A percentile compares a stretch with the other conserved stretches of the same genome.
These are phyloP conservation scores for Podarcis lilfordi DNA, from an alignment of 2,797 vertebrate species.

Conservation along the genomic window DNA sequence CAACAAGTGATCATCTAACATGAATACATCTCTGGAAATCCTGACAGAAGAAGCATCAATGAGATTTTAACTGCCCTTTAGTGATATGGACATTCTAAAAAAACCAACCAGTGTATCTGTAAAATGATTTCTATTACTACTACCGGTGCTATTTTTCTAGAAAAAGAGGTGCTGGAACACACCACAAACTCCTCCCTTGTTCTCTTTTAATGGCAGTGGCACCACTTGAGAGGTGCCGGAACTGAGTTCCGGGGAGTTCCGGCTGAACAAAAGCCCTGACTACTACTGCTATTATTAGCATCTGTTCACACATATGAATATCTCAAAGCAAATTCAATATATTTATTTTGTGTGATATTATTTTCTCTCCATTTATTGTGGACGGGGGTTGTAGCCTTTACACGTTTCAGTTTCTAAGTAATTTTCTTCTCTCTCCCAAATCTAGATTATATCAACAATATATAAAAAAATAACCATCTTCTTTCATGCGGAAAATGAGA, in stretches of 20 bases:
- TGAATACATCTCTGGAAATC: not conserved
- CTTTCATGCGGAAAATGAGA: slow-evolving; percentile 63
- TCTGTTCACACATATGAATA: not conserved
- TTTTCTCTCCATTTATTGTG: slow-evolving; percentile 29
- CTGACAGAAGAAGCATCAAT: not conserved
- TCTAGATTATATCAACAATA: slow-evolving; percentile 43
- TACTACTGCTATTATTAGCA: no score
- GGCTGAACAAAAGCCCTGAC: no score
- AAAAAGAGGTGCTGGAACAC: no score
- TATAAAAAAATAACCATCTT: slow-evolving; percentile 32
- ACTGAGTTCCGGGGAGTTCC: no score
- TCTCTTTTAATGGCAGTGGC: no score
- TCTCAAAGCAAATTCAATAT: not conserved
- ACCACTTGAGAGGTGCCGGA: no score
- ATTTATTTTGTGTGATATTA: not conserved
- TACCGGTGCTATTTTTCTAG: no score
- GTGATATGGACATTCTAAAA: not conserved
- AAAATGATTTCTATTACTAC: not conserved
- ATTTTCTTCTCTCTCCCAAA: slow-evolving; percentile 35
- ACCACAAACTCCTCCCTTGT: no score
- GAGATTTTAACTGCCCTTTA: not conserved
- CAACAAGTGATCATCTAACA: not conserved
- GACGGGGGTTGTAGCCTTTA: slow-evolving; percentile 36
- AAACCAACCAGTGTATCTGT: not conserved
- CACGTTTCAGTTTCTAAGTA: slow-evolving; percentile 32